Percentiles rank a stretch among this genome's conserved stretches.
Evolutionary conservation across 1,140 invertebrate genomes (phyloP).

Genomic region (Scylla paramamosain): DNA sequence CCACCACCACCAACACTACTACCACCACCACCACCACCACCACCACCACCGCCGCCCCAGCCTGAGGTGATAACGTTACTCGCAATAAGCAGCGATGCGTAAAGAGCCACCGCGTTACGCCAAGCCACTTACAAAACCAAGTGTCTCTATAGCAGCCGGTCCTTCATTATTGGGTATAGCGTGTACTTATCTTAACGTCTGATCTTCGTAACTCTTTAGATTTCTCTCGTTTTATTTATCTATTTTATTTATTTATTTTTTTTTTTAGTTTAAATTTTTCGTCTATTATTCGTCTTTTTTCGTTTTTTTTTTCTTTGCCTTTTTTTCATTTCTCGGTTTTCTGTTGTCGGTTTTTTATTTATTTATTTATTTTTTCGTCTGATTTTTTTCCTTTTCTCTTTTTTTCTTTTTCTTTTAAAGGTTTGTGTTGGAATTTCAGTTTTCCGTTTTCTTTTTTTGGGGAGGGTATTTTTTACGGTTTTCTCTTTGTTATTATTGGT

Average conservation of each 20-base stretch:
- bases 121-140: neutral
- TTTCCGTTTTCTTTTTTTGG: too few species aligned
- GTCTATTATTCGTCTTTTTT: neutral
- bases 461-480: too few species aligned
- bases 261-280: neutral
- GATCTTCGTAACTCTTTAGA: neutral
- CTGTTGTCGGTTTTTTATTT: neutral
- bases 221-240: neutral
- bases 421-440: too few species aligned
- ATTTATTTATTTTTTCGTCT: too few species aligned
- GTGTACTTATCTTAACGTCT: neutral
- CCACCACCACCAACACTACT: too few species aligned
- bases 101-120: neutral
- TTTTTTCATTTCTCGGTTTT: too few species aligned
- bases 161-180: neutral
- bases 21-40: neutral
- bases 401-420: too few species aligned
- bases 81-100: conserved; percentile 8
- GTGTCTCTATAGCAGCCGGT: neutral
- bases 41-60: neutral
- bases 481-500: too few species aligned
- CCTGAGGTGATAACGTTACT: neutral
- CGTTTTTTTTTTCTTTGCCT: neutral
- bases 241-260: neutral
- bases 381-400: too few species aligned